Percentiles rank a stretch among this genome's conserved stretches.
phyloP scores from a whole-genome alignment of 2,797 vertebrate species.

The Apodemus agrarius region DNA sequence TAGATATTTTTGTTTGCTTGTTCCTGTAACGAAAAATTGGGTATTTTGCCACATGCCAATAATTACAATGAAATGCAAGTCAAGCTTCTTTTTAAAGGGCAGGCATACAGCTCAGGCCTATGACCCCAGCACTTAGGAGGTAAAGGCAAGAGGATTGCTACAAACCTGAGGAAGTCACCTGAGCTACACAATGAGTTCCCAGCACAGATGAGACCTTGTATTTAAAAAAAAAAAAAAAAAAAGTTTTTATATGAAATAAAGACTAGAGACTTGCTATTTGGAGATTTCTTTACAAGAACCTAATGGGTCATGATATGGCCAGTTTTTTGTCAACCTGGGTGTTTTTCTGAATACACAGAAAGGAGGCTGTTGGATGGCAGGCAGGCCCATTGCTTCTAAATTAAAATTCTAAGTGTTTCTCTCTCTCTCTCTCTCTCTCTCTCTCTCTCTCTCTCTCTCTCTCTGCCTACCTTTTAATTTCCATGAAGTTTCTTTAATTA shows the following conservation, averaged over 20 bases:
- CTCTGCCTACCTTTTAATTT: neutral
- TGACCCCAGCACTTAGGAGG: neutral
- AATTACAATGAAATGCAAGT: neutral
- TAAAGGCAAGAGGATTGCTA: neutral
- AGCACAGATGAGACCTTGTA: neutral
- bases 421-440: no score
- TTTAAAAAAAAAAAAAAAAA: no score
- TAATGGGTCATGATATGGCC: neutral
- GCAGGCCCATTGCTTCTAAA: neutral
- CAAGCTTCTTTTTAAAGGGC: neutral
- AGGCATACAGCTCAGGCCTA: neutral
- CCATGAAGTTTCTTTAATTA: slow-evolving; percentile 15
- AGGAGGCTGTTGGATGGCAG: neutral
- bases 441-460: no score
- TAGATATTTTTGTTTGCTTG: slow-evolving; percentile 82
- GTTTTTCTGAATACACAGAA: slow-evolving; percentile 24
- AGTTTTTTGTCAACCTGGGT: neutral
- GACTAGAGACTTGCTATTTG: neutral
- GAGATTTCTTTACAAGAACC: neutral
- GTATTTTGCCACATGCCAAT: neutral
- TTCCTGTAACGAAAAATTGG: slow-evolving; percentile 81
- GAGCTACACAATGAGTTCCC: neutral
- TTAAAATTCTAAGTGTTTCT: neutral
- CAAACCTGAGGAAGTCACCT: neutral
- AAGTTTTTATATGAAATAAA: neutral